These are phyloP conservation scores for Todus mexicanus DNA, from an alignment of 2,797 vertebrate species.

Conservation along the genomic window DNA sequence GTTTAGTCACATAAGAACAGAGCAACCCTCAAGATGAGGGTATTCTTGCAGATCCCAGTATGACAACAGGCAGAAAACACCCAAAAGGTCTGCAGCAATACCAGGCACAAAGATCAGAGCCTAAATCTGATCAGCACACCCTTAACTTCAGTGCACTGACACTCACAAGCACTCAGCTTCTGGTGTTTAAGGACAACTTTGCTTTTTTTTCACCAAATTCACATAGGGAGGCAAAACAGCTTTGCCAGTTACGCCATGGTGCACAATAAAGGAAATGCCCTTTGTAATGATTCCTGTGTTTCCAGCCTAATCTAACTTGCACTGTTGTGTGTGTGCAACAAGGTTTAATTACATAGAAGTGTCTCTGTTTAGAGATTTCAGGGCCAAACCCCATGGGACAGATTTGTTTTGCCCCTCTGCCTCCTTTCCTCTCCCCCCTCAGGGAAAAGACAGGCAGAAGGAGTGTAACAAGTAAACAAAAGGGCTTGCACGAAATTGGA, in stretches of 20 bases:
- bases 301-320: background rate
- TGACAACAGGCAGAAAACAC: background rate
- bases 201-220: background rate
- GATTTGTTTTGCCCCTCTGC: too few relatives aligned
- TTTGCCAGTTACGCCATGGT: background rate
- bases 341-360: background rate
- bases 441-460: too few relatives aligned
- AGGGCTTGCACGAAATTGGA: too few relatives aligned
- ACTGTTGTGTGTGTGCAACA: background rate
- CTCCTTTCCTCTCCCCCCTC: too few relatives aligned
- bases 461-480: too few relatives aligned
- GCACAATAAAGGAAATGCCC: background rate
- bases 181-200: background rate
- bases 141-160: background rate
- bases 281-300: background rate
- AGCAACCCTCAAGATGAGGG: background rate
- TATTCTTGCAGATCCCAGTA: background rate
- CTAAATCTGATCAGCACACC: background rate
- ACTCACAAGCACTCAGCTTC: background rate
- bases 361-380: too few relatives aligned
- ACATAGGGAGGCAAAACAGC: background rate
- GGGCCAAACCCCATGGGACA: too few relatives aligned
- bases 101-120: background rate
- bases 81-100: background rate
- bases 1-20: background rate